A percentile compares a stretch with the other conserved stretches of the same genome.
phyloP scores from a whole-genome alignment of 1,140 invertebrate genomes.

The Mylabris phalerata region DNA sequence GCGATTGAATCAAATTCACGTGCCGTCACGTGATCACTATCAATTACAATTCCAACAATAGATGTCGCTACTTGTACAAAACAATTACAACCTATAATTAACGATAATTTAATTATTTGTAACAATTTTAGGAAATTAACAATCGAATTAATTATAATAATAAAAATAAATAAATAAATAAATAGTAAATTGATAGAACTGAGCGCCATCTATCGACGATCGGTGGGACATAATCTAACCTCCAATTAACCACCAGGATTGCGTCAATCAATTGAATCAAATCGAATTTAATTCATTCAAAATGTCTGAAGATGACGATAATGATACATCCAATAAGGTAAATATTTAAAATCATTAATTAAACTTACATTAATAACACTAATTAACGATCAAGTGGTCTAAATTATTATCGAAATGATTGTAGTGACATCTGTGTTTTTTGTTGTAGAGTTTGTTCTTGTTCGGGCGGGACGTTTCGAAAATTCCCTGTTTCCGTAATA shows the following conservation, averaged over 20 bases:
- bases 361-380: no score
- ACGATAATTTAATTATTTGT: no score
- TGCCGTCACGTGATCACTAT: slow-evolving; percentile 46
- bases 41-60: neutral
- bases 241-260: no score
- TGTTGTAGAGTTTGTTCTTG: slow-evolving; percentile 41
- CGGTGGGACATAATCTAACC: no score
- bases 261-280: no score
- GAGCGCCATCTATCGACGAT: no score
- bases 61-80: neutral
- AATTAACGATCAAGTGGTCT: neutral
- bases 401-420: neutral
- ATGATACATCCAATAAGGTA: slow-evolving; percentile 2
- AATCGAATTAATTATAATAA: no score
- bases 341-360: neutral
- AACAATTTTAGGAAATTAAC: no score
- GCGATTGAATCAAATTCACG: slow-evolving; percentile 43
- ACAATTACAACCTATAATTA: no score
- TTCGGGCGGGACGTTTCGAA: slow-evolving; percentile 54
- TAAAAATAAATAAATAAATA: no score
- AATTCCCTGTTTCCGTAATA: slow-evolving; percentile 59
- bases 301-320: neutral
- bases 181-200: no score
- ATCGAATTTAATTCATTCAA: neutral
- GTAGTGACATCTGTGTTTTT: slow-evolving; percentile 1